Evolutionary conservation across 92 coral and sea anemone genomes (phyloP).

Genomic region (Epizoanthus illoricatus): DNA sequence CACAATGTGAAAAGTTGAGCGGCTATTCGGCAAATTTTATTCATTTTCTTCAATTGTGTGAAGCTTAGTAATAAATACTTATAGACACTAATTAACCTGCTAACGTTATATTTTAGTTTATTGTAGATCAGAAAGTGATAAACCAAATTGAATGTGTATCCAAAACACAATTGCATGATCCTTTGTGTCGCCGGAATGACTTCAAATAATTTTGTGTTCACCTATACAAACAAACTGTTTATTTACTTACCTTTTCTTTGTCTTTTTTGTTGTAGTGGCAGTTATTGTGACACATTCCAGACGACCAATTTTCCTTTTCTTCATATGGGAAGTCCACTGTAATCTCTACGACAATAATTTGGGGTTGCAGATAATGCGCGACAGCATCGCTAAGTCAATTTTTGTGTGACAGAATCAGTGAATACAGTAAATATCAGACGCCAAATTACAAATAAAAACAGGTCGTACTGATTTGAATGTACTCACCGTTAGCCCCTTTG

Average conservation of each 20-base stretch:
- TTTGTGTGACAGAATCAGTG: too few species aligned
- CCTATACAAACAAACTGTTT: constrained; percentile 20
- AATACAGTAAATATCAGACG: too few species aligned
- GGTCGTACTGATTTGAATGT: too few species aligned
- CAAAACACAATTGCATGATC: constrained; percentile 12
- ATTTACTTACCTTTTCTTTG: constrained; percentile 11
- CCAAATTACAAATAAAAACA: too few species aligned
- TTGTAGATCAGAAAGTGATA: constrained; percentile 23
- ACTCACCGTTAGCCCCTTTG: too few species aligned
- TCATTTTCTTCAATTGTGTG: too few species aligned
- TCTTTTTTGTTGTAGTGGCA: constrained; percentile 26
- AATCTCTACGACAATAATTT: constrained; percentile 25
- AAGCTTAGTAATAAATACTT: too few species aligned
- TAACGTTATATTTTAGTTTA: constrained; percentile 11
- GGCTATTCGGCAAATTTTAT: too few species aligned
- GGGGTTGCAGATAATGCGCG: constrained; percentile 25
- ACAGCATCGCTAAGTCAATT: too few species aligned
- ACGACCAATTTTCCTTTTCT: constrained; percentile 24
- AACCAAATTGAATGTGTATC: constrained; percentile 17
- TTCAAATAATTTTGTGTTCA: constrained; percentile 21
- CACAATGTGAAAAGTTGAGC: too few species aligned
- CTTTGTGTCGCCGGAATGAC: constrained; percentile 24
- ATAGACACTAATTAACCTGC: constrained; percentile 1
- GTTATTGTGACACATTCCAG: constrained; percentile 26
- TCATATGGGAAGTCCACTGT: constrained; percentile 26